phyloP scores from a whole-genome alignment of 2,888 invertebrate species.

The Perdita meconis region DNA sequence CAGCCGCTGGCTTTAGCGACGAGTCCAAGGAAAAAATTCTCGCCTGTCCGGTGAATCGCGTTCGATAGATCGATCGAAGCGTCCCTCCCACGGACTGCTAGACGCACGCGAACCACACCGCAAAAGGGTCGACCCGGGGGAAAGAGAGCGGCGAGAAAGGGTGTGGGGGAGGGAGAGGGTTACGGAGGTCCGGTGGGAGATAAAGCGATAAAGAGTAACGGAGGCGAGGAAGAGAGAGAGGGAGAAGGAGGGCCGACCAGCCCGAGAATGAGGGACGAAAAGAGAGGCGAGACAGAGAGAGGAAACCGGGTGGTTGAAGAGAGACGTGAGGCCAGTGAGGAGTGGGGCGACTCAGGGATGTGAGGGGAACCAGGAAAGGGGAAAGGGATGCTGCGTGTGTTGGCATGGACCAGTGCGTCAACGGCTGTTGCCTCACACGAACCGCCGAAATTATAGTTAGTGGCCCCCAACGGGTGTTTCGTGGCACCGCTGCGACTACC shows the following conservation, averaged over 20 bases:
- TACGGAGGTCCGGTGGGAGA: constrained; percentile 72
- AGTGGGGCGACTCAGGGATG: constrained; percentile 75
- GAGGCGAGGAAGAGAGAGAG: constrained; percentile 50
- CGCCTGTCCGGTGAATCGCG: constrained; percentile 39
- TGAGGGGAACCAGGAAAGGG: constrained; percentile 76
- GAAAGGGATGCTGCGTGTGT: constrained; percentile 84
- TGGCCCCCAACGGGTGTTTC: constrained; percentile 75
- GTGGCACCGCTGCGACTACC: constrained; percentile 62
- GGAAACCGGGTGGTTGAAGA: constrained; percentile 54
- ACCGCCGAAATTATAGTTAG: constrained; percentile 84
- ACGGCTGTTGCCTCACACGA: constrained; percentile 84
- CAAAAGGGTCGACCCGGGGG: constrained; percentile 72
- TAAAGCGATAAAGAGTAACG: constrained; percentile 74
- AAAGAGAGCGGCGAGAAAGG: constrained; percentile 58
- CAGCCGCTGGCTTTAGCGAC: too few species aligned
- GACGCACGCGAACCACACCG: constrained; percentile 72
- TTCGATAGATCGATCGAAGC: constrained; percentile 71
- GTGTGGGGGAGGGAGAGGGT: constrained; percentile 59
- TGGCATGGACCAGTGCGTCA: constrained; percentile 85
- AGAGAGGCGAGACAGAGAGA: constrained; percentile 54
- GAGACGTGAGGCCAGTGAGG: constrained; percentile 68
- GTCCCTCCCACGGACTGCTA: constrained; percentile 62
- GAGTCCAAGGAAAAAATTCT: constrained; percentile 45
- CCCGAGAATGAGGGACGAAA: constrained; percentile 58
- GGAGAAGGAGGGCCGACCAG: constrained; percentile 43